Evolutionary conservation across 1,140 invertebrate genomes (phyloP), one percentile per base, ranked within the genome.

Genomic region (Phocides pigmalion): DNA sequence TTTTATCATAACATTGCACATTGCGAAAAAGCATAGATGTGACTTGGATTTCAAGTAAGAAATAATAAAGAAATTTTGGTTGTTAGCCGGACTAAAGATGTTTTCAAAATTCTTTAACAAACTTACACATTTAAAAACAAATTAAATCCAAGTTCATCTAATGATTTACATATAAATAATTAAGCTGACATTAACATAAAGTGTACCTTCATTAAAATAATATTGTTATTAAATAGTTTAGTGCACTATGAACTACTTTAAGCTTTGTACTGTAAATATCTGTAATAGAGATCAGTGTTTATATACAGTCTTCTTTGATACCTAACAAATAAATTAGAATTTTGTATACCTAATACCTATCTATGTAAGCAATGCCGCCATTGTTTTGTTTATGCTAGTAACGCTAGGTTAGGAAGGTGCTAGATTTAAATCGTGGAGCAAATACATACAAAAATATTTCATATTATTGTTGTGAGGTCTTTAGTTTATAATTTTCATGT

Each of bases 211-310:
- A 72, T 74, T 82, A 76, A 79, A 74, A 62, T 32, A 50, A 32
- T 32, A 32, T 32, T 50, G n/a, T 70, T 81, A 84, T 72, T 75
- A 70, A 66, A 75, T 76, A 77, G 73, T 71, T 66, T 89, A 90
- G 79, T 63, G 72, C 72, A 72, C 70, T 81, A 83, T 73, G 42
- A 70, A 73, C 68, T 85, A 84, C 68, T 76, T 76, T 86, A 84
- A 87, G 86, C 84, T 87, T 87, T 79, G 76, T 79, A 81, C 68
- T 89, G 88, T 89, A 89, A 83, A 89, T 88, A 87, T 73, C 61
- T 74, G 65, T 67, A 39, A 76, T 82, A 87, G 79, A 82, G 62
- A 87, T 84, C 80, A 81, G 75, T 87, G 81, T 89, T 87, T 89
- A 78, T 84, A 84, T 78, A 84, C 81, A 81, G 76, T 81, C 76